A percentile compares a stretch with the other conserved stretches of the same genome.
Evolutionary conservation across 2,797 vertebrate species (phyloP).

Genomic region (Borostomias antarcticus): DNA sequence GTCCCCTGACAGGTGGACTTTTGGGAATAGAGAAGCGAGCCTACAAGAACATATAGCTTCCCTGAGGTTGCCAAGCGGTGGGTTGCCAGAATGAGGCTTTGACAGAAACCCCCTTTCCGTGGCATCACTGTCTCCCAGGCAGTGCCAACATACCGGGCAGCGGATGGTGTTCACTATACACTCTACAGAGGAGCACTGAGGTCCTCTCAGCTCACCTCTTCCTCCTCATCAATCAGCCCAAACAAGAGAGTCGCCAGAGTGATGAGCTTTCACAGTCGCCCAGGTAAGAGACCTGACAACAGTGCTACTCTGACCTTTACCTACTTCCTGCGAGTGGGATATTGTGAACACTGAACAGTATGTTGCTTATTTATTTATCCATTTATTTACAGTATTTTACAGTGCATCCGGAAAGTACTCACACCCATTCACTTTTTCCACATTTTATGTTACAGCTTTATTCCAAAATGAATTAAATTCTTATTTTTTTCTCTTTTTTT

Average conservation of each 20-base stretch:
- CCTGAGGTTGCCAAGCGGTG: no score
- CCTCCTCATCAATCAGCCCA: constrained; percentile 16
- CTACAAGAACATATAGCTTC: no score
- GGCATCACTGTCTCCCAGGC: constrained; percentile 17
- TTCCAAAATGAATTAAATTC: no score
- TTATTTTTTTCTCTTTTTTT: no score
- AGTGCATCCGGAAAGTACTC: no score
- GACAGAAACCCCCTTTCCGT: constrained; percentile 26
- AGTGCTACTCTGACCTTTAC: no score
- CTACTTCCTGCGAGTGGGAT: no score
- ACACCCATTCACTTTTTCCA: no score
- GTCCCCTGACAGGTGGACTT: constrained; percentile 44
- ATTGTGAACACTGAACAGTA: no score
- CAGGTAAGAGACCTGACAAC: constrained; percentile 69
- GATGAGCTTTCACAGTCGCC: constrained; percentile 73
- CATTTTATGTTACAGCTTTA: no score
- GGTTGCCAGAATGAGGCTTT: constrained; percentile 45
- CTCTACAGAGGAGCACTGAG: constrained; percentile 60
- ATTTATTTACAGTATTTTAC: no score
- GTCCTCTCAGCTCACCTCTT: constrained; percentile 42
- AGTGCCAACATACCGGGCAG: constrained; percentile 27
- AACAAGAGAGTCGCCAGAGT: constrained; percentile 27
- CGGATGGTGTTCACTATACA: constrained; percentile 57
- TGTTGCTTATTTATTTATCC: no score
- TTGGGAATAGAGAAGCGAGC: constrained; percentile 24